Base-by-base conservation (phyloP, 1,140 invertebrate genomes). In the Parasteatoda tepidariorum region DNA sequence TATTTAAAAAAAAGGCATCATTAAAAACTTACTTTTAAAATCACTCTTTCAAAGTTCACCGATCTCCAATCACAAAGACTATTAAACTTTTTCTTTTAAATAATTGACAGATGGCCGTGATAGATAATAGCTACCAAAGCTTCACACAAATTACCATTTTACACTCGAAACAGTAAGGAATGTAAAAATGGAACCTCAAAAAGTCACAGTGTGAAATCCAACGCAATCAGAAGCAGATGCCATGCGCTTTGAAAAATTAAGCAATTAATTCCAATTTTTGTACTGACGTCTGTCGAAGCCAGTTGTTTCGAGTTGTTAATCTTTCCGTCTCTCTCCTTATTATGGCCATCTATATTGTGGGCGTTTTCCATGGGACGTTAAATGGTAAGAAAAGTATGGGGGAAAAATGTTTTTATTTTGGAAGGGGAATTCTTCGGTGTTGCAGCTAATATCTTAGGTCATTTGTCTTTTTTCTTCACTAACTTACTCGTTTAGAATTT, bases 221-320 rank as follows among this genome's bases (percentile, higher is more conserved):
- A 75, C 73, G 57, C 73, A 75, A 75, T 75, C 73, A 61, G 61
- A 61, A 75, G 73, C 73, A 75, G 73, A 62, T 75, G 73, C 61
- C 73, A 75, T 41, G 33, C 33, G 55, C 26, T 34, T 41, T 75
- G 73, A 75, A 75, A 75, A 75, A 75, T 75, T 75, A 75, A 75
- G 73, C 73, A 75, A 75, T 75, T 75, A 75, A 75, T 75, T 75
- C 73, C 73, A 62, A 75, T 75, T 75, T 75, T 75, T 75, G 73
- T 61, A 75, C 55, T 61, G 73, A 75, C 55, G 73, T 33, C 73
- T 75, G 73, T 75, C 73, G 11, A 7, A 2, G 13, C 18, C 73
- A 75, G 73, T 75, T 75, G 73, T 75, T 75, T 75, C 73, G 55
- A 30, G 73, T 75, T 61, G 73, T 75, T 75, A 75, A 75, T 75